Evolutionary conservation across 2,113 vertebrate genomes (phyloP).

Genomic region (Procapra przewalskii): DNA sequence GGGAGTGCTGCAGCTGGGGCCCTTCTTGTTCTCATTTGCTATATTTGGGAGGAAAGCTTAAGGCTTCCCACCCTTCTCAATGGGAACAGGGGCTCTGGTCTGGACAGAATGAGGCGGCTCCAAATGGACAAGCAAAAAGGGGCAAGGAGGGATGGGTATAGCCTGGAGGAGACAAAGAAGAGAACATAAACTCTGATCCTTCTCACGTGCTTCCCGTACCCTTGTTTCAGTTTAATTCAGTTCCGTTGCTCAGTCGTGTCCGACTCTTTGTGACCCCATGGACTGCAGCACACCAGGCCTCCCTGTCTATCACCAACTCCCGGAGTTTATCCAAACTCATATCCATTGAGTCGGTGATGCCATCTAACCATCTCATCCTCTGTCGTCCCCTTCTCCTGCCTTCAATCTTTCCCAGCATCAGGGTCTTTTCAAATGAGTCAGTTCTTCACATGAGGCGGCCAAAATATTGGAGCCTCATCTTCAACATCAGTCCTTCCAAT

Average conservation of each 20-base stretch:
- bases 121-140: neutral
- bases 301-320: neutral
- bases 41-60: too few species aligned
- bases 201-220: neutral
- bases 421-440: neutral
- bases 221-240: neutral
- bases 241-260: neutral
- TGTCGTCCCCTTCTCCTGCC: neutral
- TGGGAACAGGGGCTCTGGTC: neutral
- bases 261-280: neutral
- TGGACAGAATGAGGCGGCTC: neutral
- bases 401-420: neutral
- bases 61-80: neutral
- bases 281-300: neutral
- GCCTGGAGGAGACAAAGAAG: neutral
- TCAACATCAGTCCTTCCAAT: neutral
- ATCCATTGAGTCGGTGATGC: neutral
- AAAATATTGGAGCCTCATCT: neutral
- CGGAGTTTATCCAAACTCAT: neutral
- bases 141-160: neutral
- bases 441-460: neutral
- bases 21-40: neutral
- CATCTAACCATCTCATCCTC: neutral
- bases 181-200: neutral
- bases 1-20: rapidly evolving